These are phyloP conservation scores for Eleutherodactylus coqui DNA, from an alignment of 2,797 vertebrate species.

Conservation along the genomic window DNA sequence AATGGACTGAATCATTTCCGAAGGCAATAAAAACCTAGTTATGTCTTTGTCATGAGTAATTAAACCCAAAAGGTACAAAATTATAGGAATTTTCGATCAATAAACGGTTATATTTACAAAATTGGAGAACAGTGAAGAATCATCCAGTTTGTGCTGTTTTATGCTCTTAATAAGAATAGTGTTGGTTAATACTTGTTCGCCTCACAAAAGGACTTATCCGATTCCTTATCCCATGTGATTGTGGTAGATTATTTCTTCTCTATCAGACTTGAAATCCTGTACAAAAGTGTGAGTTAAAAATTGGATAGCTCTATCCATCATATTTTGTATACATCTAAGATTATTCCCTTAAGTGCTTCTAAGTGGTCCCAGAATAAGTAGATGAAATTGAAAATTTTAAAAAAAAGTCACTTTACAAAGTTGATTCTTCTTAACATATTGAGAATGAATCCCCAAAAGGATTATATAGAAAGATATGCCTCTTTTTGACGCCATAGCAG, in stretches of 20 bases:
- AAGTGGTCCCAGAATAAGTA: conserved; percentile 54
- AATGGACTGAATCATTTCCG: too few relatives aligned
- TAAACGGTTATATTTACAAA: not conserved
- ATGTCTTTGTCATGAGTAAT: not conserved
- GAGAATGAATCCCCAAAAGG: conserved; percentile 14
- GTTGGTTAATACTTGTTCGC: not conserved
- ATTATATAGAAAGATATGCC: not conserved
- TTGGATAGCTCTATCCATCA: conserved; percentile 32
- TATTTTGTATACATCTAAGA: conserved; percentile 34
- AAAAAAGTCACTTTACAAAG: conserved; percentile 31
- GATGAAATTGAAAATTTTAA: conserved; percentile 29
- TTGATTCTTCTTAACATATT: conserved; percentile 25
- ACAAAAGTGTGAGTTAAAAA: conserved; percentile 25
- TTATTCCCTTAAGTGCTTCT: conserved; percentile 60
- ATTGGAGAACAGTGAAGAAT: not conserved
- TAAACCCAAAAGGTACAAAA: not conserved
- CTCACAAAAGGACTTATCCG: not conserved
- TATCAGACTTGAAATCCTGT: not conserved
- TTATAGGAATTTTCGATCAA: not conserved
- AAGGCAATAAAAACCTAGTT: not conserved
- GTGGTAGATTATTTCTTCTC: not conserved
- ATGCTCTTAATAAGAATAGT: not conserved
- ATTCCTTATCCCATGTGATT: not conserved
- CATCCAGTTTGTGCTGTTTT: not conserved
- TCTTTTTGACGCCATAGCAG: not conserved